Evolutionary conservation across 2,888 invertebrate species (phyloP).

Genomic region (Acronicta alni): DNA sequence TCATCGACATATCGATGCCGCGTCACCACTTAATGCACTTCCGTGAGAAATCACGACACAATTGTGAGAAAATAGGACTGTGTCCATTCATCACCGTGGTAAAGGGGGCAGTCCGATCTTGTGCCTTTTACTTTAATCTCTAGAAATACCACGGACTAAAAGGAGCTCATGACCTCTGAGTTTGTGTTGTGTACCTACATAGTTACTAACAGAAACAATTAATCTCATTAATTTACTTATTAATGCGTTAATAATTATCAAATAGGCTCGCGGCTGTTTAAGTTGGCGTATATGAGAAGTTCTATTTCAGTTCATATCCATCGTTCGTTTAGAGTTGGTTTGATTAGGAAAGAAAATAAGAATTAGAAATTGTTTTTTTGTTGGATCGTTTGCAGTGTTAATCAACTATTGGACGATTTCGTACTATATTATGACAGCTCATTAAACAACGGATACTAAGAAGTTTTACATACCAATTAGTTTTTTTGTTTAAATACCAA

Average conservation of each 20-base stretch:
- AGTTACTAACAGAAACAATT: not conserved
- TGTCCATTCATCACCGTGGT: constrained; percentile 35
- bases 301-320: too few species aligned
- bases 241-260: not conserved
- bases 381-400: too few species aligned
- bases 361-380: too few species aligned
- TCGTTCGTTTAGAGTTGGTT: too few species aligned
- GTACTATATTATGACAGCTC: too few species aligned
- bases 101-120: constrained; percentile 27
- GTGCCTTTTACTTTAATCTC: constrained; percentile 34
- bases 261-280: too few species aligned
- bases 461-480: too few species aligned
- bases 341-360: too few species aligned
- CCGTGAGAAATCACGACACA: constrained; percentile 63
- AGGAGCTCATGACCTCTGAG: not conserved
- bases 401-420: too few species aligned
- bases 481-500: too few species aligned
- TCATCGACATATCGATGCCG: constrained; percentile 51
- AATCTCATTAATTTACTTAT: not conserved
- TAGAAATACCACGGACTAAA: constrained; percentile 10
- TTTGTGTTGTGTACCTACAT: not conserved
- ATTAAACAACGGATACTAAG: too few species aligned
- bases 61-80: constrained; percentile 57
- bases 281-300: too few species aligned
- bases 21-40: constrained; percentile 58